Evolutionary conservation across 2,113 vertebrate genomes (phyloP), one percentile per base, ranked within the genome.

Genomic region (Regulus satrapa): DNA sequence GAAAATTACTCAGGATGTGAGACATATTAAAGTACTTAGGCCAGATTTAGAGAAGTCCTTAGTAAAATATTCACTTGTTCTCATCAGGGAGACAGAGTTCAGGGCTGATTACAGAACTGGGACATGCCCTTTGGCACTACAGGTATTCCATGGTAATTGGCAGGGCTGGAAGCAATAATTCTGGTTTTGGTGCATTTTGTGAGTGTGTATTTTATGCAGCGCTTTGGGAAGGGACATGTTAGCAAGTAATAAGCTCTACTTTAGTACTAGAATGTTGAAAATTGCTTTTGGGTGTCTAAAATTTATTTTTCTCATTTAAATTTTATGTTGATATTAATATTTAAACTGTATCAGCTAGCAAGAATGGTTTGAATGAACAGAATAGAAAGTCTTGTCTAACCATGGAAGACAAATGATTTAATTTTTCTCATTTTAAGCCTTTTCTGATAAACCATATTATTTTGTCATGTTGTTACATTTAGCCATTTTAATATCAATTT

Each of bases 301-400:
- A 96, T 94, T 91, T 95, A 91, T 97, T 97, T 97, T 95, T 82
- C 76, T 91, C 55, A 92, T 96, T 92, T 94, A 96, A 96, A 67
- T 97, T 98, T 97, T 80, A 96, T 94, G 68, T 52, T 86, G 32
- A 8, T 73, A 85, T 97, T 97, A 97, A 97, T 97, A 95, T 96
- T 98, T 97, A 97, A 97, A 96, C 71, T 9, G 2, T 51, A 85
- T 72, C 89, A 78, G 61, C 83, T 89, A 92, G 62, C 41, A 59
- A 88, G 69, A 64, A 64, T 43, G 75, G 58, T 18, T 72, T 63
- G 83, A 78, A 84, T 71, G 79, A 91, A 84, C n/a, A 94, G 91
- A 96, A 91, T 87, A 66, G 31, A 75, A 62, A 89, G 67, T 25
- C 66, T 86, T 64, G 18, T 84, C 46, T 88, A 94, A 56, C 23